A percentile compares a stretch with the other conserved stretches of the same genome.
These are phyloP conservation scores for rabbit (Oryctolagus cuniculus) DNA, from an alignment of 2,113 vertebrate genomes.

Conservation along the genomic window mOryCun1.1 NC_091436.1:107587001-107587500, in stretches of 20 bases:
- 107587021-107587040: no score
- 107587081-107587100: no score
- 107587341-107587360: background rate
- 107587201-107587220: no score
- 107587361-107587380: background rate
- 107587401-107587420: background rate
- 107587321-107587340: background rate
- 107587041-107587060: no score
- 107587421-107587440: background rate
- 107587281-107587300: constrained; percentile 9
- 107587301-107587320: background rate
- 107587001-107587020: no score
- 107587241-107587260: background rate
- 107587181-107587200: no score
- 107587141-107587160: no score
- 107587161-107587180: no score
- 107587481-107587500: background rate
- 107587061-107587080: no score
- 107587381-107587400: background rate
- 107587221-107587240: background rate
- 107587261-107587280: background rate
- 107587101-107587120: no score
- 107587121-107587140: no score
- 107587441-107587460: background rate
- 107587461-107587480: background rate